Evolutionary conservation across 1,140 invertebrate genomes (phyloP).

Genomic region (Ceratina australensis): DNA sequence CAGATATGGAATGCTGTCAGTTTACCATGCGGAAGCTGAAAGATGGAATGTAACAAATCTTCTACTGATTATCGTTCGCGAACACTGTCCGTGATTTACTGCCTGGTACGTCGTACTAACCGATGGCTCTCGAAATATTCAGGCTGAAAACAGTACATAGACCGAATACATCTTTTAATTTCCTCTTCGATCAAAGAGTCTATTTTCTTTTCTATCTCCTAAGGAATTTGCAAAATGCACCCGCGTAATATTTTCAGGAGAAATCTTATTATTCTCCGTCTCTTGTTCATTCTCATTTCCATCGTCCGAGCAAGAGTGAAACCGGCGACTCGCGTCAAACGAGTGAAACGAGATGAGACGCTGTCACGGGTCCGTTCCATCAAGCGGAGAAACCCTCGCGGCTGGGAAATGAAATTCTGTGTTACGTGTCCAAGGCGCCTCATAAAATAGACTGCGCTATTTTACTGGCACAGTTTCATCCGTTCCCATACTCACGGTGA

Average conservation of each 20-base stretch:
- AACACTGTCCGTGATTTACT: constrained; percentile 3
- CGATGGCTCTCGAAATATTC: neutral
- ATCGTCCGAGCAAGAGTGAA: neutral
- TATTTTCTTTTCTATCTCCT: neutral
- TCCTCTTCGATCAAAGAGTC: no score
- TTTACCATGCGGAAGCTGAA: constrained; percentile 32
- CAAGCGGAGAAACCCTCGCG: constrained; percentile 23
- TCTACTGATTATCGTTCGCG: neutral
- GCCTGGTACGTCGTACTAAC: neutral
- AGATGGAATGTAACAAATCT: constrained; percentile 22
- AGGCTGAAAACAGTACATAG: no score
- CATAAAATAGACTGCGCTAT: constrained; percentile 71
- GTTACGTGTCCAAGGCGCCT: constrained; percentile 62
- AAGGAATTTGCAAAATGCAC: no score
- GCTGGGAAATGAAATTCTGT: constrained; percentile 55
- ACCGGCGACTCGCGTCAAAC: no score
- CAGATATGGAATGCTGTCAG: constrained; percentile 53
- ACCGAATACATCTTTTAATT: no score
- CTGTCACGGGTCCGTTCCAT: neutral
- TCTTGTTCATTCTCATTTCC: neutral
- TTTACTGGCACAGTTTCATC: constrained; percentile 73
- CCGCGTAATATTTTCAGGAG: no score
- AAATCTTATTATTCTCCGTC: neutral
- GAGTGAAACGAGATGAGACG: constrained; percentile 4
- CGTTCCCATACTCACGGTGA: constrained; percentile 49